Conservation (phyloP, 1,140 invertebrate genomes). For the Liolophura sinensis region DNA sequence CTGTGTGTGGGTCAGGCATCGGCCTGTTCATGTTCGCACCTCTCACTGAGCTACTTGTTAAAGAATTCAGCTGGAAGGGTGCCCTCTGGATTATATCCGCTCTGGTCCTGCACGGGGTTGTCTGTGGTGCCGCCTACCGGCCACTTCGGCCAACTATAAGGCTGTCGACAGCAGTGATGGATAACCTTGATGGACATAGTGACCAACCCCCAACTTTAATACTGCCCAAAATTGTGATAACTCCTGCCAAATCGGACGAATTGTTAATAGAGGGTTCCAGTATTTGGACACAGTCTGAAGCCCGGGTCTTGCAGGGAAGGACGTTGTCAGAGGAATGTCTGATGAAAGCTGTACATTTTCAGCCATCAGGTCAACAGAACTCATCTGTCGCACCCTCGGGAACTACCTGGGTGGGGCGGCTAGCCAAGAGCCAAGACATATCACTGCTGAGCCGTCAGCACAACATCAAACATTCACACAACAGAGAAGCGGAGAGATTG, state of each 20-base stretch:
- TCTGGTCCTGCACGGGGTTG: background rate
- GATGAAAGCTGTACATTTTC: background rate
- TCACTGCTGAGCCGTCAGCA: background rate
- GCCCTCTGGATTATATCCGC: constrained; percentile 51
- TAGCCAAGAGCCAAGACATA: constrained; percentile 30
- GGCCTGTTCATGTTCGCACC: constrained; percentile 75
- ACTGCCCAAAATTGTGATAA: background rate
- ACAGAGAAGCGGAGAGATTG: background rate
- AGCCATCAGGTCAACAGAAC: background rate
- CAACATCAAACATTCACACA: constrained; percentile 4
- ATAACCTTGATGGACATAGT: background rate
- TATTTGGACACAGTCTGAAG: background rate
- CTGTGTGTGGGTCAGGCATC: constrained; percentile 93
- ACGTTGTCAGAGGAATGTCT: background rate
- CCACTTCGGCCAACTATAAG: constrained; percentile 64
- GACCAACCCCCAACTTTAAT: background rate
- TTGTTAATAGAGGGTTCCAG: background rate
- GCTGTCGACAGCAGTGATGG: too few species aligned
- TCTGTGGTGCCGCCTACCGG: constrained; percentile 88
- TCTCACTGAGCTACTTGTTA: constrained; percentile 68
- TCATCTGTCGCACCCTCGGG: constrained; percentile 1
- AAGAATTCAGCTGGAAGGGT: constrained; percentile 70
- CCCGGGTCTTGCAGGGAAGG: background rate
- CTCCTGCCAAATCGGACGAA: background rate
- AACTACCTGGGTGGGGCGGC: constrained; percentile 8